phyloP scores from a whole-genome alignment of 2,888 invertebrate species.

The Tipula helvola region DNA sequence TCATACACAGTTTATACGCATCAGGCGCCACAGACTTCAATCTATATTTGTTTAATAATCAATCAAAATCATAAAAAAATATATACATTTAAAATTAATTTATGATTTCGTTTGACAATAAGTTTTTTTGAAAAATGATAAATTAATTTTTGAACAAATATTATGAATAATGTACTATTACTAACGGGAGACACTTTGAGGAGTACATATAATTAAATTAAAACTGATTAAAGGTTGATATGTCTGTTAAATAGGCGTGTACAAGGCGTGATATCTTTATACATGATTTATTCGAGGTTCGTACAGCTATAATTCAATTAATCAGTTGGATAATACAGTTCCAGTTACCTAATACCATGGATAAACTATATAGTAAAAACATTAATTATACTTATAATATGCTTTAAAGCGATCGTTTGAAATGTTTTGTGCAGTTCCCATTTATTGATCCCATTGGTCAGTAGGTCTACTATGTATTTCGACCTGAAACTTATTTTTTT shows the following conservation, averaged over 20 bases:
- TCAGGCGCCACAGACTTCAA: neutral
- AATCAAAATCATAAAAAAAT: neutral
- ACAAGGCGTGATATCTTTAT: neutral
- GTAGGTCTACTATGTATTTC: no score
- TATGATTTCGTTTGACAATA: neutral
- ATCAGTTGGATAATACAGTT: neutral
- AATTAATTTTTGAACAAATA: neutral
- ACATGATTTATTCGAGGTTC: neutral
- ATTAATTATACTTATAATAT: no score
- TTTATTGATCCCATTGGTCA: no score
- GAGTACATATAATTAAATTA: neutral
- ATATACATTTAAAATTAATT: neutral
- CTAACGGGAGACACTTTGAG: neutral
- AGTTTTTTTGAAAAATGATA: neutral
- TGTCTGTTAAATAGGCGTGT: neutral
- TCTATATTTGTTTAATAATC: neutral
- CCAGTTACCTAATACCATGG: no score
- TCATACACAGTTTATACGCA: neutral
- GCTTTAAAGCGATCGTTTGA: no score
- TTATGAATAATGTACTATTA: neutral
- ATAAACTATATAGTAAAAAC: no score
- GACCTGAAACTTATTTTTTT: no score
- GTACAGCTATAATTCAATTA: no score
- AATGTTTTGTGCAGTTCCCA: no score
- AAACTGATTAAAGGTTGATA: neutral